Conservation (phyloP, 2,888 invertebrate species). For the Allacma fusca region DNA sequence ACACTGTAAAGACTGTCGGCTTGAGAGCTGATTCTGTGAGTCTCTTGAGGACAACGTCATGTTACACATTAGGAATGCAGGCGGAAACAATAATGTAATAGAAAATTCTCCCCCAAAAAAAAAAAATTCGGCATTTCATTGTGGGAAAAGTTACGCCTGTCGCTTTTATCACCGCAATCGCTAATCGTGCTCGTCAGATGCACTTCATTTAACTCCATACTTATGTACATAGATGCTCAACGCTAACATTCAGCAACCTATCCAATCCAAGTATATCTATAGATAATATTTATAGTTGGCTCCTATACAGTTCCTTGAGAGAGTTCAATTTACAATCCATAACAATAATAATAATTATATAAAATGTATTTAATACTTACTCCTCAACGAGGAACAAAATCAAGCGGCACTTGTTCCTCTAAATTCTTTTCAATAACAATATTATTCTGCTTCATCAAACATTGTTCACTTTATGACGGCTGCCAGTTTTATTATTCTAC, state of each 20-base stretch:
- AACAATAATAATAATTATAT: too few relatives aligned
- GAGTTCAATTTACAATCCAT: too few relatives aligned
- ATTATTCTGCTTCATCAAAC: not conserved
- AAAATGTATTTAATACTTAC: too few relatives aligned
- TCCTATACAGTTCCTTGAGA: too few relatives aligned
- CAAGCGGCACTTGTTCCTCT: too few relatives aligned
- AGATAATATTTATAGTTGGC: too few relatives aligned
- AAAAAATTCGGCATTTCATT: not conserved
- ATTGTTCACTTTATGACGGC: not conserved
- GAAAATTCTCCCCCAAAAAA: not conserved
- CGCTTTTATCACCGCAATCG: not conserved
- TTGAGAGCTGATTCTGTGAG: too few relatives aligned
- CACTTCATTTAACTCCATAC: not conserved
- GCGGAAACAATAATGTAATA: not conserved
- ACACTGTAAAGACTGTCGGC: too few relatives aligned
- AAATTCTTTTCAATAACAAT: not conserved
- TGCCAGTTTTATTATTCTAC: not conserved
- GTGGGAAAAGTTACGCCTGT: constrained; percentile 16
- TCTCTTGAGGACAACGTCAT: too few relatives aligned
- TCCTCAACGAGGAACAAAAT: too few relatives aligned
- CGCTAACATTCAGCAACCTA: too few relatives aligned
- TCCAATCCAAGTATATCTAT: too few relatives aligned
- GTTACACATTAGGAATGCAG: not conserved
- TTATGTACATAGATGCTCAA: not conserved
- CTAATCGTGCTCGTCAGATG: constrained; percentile 5